Percentiles rank a stretch among this genome's conserved stretches.
phyloP scores from a whole-genome alignment of 2,113 vertebrate genomes.

The Upupa epops region DNA sequence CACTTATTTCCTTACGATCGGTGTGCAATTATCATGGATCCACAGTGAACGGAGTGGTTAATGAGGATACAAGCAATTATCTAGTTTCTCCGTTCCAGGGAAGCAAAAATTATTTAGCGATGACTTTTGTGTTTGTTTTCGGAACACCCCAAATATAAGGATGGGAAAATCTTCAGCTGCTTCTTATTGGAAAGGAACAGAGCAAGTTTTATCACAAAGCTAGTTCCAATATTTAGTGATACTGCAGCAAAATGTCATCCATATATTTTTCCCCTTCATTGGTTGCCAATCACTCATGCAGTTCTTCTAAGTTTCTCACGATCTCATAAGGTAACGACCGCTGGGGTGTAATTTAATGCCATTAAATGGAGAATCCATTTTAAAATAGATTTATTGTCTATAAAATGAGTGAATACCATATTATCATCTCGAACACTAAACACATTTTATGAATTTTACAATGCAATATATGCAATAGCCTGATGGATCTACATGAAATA shows the following conservation, averaged over 20 bases:
- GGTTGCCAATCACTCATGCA: background rate
- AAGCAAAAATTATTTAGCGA: background rate
- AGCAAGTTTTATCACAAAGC: background rate
- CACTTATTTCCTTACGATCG: conserved; percentile 39
- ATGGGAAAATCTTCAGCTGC: background rate
- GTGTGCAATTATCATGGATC: conserved; percentile 25
- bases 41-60: background rate
- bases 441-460: rapidly evolving
- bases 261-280: background rate
- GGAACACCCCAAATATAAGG: background rate
- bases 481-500: background rate
- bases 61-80: conserved; percentile 24
- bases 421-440: background rate
- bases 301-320: background rate
- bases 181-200: background rate
- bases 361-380: background rate
- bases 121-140: background rate
- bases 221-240: background rate
- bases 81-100: background rate
- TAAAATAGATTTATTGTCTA: background rate
- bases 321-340: background rate
- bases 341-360: background rate
- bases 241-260: background rate
- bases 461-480: background rate
- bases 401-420: background rate